Conservation (phyloP, 2,113 vertebrate species). For the Andinoacara biseriatus region DNA sequence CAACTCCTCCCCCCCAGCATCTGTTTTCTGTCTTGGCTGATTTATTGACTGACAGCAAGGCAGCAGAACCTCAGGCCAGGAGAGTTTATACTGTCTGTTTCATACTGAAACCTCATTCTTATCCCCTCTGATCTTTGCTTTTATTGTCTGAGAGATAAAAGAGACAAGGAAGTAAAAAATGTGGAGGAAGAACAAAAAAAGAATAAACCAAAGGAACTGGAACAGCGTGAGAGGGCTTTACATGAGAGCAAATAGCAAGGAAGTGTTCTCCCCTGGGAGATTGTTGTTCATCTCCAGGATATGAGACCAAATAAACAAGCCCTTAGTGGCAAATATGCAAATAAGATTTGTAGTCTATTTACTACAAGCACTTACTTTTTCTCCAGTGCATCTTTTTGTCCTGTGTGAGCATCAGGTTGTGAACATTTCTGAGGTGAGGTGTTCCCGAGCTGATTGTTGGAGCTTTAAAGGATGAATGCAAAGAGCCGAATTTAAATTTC, state of each 20-base stretch:
- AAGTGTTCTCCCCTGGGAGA: slow-evolving; percentile 9
- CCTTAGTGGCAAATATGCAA: not conserved
- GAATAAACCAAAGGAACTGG: not conserved
- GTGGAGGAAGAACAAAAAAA: not conserved
- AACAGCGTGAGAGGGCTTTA: not conserved
- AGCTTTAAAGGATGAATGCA: not conserved
- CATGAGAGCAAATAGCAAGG: slow-evolving; percentile 16
- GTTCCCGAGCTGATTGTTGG: not conserved
- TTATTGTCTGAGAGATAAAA: slow-evolving; percentile 3
- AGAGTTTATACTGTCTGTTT: slow-evolving; percentile 23
- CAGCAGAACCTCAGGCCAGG: slow-evolving; percentile 20
- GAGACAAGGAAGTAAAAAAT: not conserved
- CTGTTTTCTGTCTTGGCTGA: slow-evolving; percentile 47
- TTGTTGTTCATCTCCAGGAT: slow-evolving; percentile 3
- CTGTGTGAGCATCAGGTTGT: not conserved
- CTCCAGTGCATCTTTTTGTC: not conserved
- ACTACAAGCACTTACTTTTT: not conserved
- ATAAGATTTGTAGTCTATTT: not conserved
- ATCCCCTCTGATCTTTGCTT: slow-evolving; percentile 34
- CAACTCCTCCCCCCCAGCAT: not conserved
- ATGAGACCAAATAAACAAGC: slow-evolving; percentile 10
- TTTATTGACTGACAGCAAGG: slow-evolving; percentile 33
- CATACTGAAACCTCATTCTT: slow-evolving; percentile 24
- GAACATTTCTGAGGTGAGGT: not conserved
- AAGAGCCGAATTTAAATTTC: not conserved